Evolutionary conservation across 2,113 vertebrate genomes (phyloP), one percentile per base, ranked within the genome.

Genomic region (Origma solitaria): DNA sequence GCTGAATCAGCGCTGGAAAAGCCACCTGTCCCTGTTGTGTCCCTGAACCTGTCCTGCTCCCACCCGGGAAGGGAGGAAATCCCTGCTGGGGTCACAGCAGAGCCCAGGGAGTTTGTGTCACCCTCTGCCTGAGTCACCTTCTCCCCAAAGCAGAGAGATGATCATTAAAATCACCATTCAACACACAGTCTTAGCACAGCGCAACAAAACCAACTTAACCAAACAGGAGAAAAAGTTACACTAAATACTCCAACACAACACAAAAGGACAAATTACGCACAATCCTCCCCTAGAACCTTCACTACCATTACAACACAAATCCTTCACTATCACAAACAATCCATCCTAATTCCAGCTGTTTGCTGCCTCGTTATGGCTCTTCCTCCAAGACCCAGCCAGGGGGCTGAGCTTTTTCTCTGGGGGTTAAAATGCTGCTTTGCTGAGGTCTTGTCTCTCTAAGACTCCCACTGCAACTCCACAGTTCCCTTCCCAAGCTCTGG

Each of bases 1-100:
- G 95, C 94, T 95, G 92, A 95, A 45, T 90, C 88, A 92, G 88
- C 78, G 50, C 13, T 11, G 51, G 11, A 47, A 84, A 64, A 77
- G 57, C 35, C 60, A 44, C 17, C 47, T 38, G 53, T 24, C 19
- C 37, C 13, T 30, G 0, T 44, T 50, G 75, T 56, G 58, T 8
- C 28, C 64, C 72, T 81, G 54, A 57, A 56, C 15, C 22, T 21
- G 1, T 37, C 82, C 78, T 82, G 33, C 33, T 88, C 40, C 78
- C 73, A 30, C 5, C n/a, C 57, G 50, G 53, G 35, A 33, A 81
- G 37, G 25, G 45, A 35, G 42, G 31, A 92, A 90, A 65, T 31
- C 49, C 15, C 6, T 9, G 1, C 19, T 25, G 15, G 40, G 45
- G 61, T 73, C 35, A 30, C 56, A 45, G 5, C 61, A 61, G 24